Evolutionary conservation across 2,797 vertebrate species (phyloP).

Genomic region (Rhinatrema bivittatum): DNA sequence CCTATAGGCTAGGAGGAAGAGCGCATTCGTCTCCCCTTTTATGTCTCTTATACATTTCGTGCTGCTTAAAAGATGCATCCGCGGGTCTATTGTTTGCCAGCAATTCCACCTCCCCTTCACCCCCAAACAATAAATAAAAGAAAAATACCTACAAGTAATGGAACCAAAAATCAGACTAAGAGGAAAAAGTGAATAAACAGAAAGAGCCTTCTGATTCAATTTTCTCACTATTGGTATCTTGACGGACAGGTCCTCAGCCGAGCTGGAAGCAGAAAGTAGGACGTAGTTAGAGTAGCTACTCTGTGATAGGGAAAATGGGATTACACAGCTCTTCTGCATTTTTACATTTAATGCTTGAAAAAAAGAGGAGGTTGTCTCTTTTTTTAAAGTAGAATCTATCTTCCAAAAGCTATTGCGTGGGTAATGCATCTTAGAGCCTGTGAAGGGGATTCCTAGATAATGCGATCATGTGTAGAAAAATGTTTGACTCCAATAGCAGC

Average conservation of each 20-base stretch:
- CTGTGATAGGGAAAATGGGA: too few species aligned
- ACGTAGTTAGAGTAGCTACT: too few species aligned
- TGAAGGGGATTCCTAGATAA: too few species aligned
- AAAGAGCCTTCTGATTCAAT: constrained; percentile 27
- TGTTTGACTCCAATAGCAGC: too few species aligned
- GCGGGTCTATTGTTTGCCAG: not conserved
- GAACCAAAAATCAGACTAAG: constrained; percentile 37
- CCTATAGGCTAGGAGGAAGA: constrained; percentile 51
- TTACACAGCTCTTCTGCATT: too few species aligned
- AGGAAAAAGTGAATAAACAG: constrained; percentile 24
- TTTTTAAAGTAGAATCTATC: too few species aligned
- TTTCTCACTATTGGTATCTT: constrained; percentile 3
- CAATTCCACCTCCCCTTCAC: too few species aligned
- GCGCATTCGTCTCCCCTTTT: constrained; percentile 36
- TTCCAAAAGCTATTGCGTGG: too few species aligned
- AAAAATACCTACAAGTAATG: constrained; percentile 37
- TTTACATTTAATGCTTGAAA: too few species aligned
- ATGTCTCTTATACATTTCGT: constrained; percentile 29
- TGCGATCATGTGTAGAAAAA: too few species aligned
- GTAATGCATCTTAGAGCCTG: too few species aligned
- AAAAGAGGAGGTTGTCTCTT: too few species aligned
- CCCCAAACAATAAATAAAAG: constrained; percentile 48
- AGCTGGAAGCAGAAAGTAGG: not conserved
- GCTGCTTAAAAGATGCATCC: constrained; percentile 32
- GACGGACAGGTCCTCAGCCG: constrained; percentile 14